Percentiles rank a stretch among this genome's conserved stretches.
Conservation (phyloP, 2,888 invertebrate genomes). For the Drosophila antonietae region DNA sequence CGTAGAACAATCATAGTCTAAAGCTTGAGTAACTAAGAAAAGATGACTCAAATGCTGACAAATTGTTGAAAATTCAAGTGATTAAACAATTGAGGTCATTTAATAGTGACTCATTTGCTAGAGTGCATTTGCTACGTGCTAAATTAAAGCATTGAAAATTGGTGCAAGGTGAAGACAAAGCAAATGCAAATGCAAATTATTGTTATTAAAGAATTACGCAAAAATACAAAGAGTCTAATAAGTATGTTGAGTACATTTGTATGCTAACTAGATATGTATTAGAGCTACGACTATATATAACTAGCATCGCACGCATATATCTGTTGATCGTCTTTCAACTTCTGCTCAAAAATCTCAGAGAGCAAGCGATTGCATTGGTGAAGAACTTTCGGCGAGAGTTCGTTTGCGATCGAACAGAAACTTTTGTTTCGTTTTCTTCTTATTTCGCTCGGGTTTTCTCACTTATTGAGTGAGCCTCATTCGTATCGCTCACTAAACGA, state of each 20-base stretch:
- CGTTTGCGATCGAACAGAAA: too few species aligned
- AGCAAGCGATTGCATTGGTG: too few species aligned
- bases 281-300: too few species aligned
- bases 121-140: not conserved
- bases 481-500: too few species aligned
- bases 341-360: too few species aligned
- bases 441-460: too few species aligned
- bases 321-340: too few species aligned
- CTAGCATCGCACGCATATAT: too few species aligned
- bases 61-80: not conserved
- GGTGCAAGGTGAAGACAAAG: conserved; percentile 6
- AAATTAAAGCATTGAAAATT: not conserved
- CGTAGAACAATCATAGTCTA: not conserved
- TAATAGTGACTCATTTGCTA: not conserved
- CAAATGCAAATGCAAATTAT: not conserved
- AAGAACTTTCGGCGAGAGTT: too few species aligned
- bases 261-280: not conserved
- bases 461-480: too few species aligned
- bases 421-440: too few species aligned
- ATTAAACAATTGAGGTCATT: not conserved
- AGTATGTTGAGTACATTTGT: not conserved
- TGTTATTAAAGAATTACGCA: not conserved
- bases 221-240: not conserved
- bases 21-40: conserved; percentile 6
- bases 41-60: conserved; percentile 3